phyloP scores from a whole-genome alignment of 1,140 invertebrate species.

The Leptopilina boulardi region DNA sequence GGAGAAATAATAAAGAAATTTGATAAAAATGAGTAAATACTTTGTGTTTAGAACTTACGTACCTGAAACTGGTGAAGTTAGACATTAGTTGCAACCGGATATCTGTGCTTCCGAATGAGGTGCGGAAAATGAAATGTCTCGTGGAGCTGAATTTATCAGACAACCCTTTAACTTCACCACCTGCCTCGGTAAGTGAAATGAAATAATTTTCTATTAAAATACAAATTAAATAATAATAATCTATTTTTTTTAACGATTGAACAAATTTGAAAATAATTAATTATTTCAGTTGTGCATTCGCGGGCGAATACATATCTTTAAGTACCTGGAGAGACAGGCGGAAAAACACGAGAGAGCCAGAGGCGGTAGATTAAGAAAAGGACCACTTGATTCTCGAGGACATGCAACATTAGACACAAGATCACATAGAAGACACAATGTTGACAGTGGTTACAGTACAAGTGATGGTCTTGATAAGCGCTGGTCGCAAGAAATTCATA shows the following conservation, averaged over 20 bases:
- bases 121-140: slow-evolving; percentile 88
- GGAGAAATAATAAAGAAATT: background rate
- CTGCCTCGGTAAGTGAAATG: slow-evolving; percentile 92
- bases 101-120: slow-evolving; percentile 88
- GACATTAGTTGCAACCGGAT: slow-evolving; percentile 94
- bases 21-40: slow-evolving; percentile 43
- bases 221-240: no score
- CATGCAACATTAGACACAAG: slow-evolving; percentile 76
- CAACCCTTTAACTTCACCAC: slow-evolving; percentile 93
- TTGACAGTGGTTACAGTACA: slow-evolving; percentile 93
- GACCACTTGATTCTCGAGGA: slow-evolving; percentile 74
- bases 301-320: slow-evolving; percentile 95
- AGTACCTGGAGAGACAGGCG: slow-evolving; percentile 93
- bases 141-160: slow-evolving; percentile 88
- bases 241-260: background rate
- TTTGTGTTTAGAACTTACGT: slow-evolving; percentile 86
- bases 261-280: background rate
- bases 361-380: slow-evolving; percentile 64
- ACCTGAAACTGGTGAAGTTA: slow-evolving; percentile 88
- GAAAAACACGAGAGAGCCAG: slow-evolving; percentile 80
- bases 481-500: slow-evolving; percentile 87
- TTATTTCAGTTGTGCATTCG: slow-evolving; percentile 88
- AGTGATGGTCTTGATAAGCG: slow-evolving; percentile 86
- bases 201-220: no score
- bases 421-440: slow-evolving; percentile 81